Base-by-base conservation (phyloP, 1,140 invertebrate species). In the Heterodera carotae region DNA sequence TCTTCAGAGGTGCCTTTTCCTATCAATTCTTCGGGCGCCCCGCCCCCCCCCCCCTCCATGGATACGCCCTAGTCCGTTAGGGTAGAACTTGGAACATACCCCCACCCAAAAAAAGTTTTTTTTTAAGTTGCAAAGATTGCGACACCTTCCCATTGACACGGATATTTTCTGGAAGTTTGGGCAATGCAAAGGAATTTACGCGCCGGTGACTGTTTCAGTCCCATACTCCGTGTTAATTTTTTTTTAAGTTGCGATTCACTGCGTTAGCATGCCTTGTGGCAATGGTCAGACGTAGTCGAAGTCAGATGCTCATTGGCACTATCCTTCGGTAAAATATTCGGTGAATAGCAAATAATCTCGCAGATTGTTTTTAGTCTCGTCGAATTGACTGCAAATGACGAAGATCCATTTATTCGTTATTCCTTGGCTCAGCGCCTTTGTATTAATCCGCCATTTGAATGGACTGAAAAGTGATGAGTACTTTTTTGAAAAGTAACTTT, bases 91-190 rank as follows among this genome's bases (percentile, higher is more conserved):
- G n/a, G n/a, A n/a, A n/a, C n/a, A n/a, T n/a, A n/a, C n/a, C n/a
- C n/a, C n/a, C n/a, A n/a, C n/a, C n/a, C n/a, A n/a, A n/a, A n/a
- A n/a, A n/a, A n/a, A n/a, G n/a, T 56, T 59, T 82, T 15, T 10
- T 27, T 64, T 81, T 83, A 31, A 83, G 81, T 34, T 84, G 18
- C 82, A 83, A 80, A 29, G 43, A 33, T 62, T 48, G 22, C 68
- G 74, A 4, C 81, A 84, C 39, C 62, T 83, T 53, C 82, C 83
- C 22, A 59, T 81, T 3, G 82, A 83, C 53, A 60, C 76, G 34
- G 78, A 73, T 31, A 34, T 83, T 15, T 84, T 83, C 68, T 83
- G 82, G 82, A 71, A 62, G 15, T 83, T 82, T 75, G 81, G 69
- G 22, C 33, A 76, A 22, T 59, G 56, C 12, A 68, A 71, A 66